Conservation (phyloP, 1,140 invertebrate species). For the Aradophagus sp. region DNA sequence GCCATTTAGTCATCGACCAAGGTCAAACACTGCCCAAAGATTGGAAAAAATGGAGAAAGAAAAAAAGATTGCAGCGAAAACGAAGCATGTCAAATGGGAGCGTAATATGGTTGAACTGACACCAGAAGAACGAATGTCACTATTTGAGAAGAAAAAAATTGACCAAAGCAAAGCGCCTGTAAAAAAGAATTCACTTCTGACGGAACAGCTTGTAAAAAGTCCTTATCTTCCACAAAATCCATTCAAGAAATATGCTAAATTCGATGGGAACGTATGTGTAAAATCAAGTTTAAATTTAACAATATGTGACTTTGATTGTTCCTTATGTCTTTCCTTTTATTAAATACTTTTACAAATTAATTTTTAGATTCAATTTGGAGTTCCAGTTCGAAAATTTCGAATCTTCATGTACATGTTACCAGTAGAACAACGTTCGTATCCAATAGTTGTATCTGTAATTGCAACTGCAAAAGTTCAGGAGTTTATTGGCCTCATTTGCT, state of each 20-base stretch:
- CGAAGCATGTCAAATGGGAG: slow-evolving; percentile 87
- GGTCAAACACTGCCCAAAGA: slow-evolving; percentile 92
- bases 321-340: too few species aligned
- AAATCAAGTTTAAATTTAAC: too few species aligned
- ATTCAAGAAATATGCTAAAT: slow-evolving; percentile 92
- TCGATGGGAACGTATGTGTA: slow-evolving; percentile 88
- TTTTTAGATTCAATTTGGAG: slow-evolving; percentile 80
- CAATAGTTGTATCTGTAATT: slow-evolving; percentile 86
- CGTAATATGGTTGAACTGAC: slow-evolving; percentile 73
- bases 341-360: too few species aligned
- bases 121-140: slow-evolving; percentile 79
- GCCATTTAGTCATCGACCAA: slow-evolving; percentile 78
- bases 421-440: slow-evolving; percentile 86
- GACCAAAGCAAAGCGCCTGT: slow-evolving; percentile 67
- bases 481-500: slow-evolving; percentile 95
- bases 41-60: slow-evolving; percentile 92
- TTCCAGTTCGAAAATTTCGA: slow-evolving; percentile 84
- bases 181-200: slow-evolving; percentile 78
- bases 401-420: slow-evolving; percentile 93
- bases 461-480: slow-evolving; percentile 91
- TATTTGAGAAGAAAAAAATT: slow-evolving; percentile 79
- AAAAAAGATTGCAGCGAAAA: slow-evolving; percentile 85
- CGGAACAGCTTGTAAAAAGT: slow-evolving; percentile 84
- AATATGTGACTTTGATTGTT: too few species aligned
- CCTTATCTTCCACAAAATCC: slow-evolving; percentile 86